Evolutionary conservation across 2,797 vertebrate genomes (phyloP).

Genomic region (Gorsachius magnificus): DNA sequence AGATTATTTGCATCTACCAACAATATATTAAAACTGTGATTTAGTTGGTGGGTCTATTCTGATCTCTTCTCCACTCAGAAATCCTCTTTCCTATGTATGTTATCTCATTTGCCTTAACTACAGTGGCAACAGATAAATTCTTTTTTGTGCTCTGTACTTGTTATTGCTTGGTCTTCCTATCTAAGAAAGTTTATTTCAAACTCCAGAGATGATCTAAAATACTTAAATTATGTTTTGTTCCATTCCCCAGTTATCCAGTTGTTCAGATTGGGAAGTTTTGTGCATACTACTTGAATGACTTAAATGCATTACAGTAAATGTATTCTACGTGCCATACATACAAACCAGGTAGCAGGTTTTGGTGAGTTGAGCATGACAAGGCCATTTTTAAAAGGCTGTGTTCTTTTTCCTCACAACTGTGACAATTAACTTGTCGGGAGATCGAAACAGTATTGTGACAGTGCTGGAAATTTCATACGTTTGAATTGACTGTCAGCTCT

Average conservation of each 20-base stretch:
- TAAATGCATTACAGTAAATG: background rate
- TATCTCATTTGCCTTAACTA: background rate
- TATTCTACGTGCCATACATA: fast-evolving
- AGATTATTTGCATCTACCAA: background rate
- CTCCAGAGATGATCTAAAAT: background rate
- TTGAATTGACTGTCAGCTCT: background rate
- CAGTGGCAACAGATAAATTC: background rate
- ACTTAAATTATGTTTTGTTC: background rate
- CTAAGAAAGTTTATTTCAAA: background rate
- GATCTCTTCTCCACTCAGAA: background rate
- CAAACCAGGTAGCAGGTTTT: background rate
- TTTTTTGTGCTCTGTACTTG: background rate
- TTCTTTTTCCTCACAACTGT: background rate
- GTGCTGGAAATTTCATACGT: background rate
- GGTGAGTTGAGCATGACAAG: background rate
- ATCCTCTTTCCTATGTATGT: background rate
- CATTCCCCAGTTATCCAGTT: background rate
- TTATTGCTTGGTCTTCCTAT: background rate
- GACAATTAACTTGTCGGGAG: background rate
- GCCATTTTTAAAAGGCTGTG: background rate
- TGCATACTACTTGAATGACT: background rate
- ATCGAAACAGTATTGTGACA: background rate
- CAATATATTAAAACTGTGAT: background rate
- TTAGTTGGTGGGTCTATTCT: background rate
- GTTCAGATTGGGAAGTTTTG: background rate